phyloP scores from a whole-genome alignment of 2,113 vertebrate genomes.

The Psophia crepitans region DNA sequence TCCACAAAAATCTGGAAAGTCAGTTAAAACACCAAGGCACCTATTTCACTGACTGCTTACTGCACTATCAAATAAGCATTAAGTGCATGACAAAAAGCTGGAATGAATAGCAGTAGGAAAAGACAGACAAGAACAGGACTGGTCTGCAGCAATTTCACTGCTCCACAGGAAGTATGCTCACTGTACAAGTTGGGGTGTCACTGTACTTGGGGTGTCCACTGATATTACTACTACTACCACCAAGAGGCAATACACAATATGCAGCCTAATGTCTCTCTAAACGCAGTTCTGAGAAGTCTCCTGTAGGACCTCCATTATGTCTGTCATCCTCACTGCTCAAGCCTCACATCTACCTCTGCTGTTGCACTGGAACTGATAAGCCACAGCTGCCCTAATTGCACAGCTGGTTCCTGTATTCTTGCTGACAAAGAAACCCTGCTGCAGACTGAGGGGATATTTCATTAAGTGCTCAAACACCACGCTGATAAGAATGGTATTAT shows the following conservation, averaged over 20 bases:
- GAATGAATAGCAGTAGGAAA: neutral
- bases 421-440: constrained; percentile 1
- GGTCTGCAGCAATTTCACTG: neutral
- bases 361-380: neutral
- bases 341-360: neutral
- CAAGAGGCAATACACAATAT: neutral
- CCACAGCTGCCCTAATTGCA: neutral
- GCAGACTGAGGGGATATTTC: neutral
- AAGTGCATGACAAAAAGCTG: neutral
- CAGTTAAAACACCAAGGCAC: neutral
- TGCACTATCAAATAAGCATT: neutral
- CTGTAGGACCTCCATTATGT: neutral
- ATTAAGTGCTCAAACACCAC: neutral
- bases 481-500: neutral
- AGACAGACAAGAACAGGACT: neutral
- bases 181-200: accelerated
- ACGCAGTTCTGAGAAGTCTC: neutral
- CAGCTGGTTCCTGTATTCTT: neutral
- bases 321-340: neutral
- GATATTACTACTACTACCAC: neutral
- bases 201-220: neutral
- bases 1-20: neutral
- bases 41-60: neutral
- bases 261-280: neutral
- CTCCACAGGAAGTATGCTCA: neutral